Conservation (phyloP, 2,888 invertebrate genomes). For the Synergus itoensis region DNA sequence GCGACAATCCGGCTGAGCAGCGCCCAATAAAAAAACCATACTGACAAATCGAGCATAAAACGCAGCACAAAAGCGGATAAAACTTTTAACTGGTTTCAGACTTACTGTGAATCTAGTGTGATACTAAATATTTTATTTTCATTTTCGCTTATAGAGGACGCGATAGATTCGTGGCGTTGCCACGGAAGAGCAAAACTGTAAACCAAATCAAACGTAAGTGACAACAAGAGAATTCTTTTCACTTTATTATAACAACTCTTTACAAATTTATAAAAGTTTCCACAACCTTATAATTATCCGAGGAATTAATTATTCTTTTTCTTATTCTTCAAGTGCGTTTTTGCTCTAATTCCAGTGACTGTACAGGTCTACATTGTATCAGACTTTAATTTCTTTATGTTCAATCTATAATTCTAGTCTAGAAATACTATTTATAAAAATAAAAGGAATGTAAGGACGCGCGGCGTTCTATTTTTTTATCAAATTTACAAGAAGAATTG, state of each 20-base stretch:
- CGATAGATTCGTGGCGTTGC: conserved; percentile 67
- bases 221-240: background rate
- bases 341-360: conserved; percentile 17
- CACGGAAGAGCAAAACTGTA: conserved; percentile 69
- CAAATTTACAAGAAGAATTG: background rate
- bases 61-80: conserved; percentile 51
- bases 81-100: conserved; percentile 59
- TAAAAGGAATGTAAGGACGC: background rate
- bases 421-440: background rate
- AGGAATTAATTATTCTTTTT: conserved; percentile 1
- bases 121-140: conserved; percentile 71
- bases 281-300: conserved; percentile 1
- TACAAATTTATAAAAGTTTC: background rate
- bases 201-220: conserved; percentile 57
- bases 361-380: background rate
- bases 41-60: conserved; percentile 35
- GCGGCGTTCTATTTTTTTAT: background rate
- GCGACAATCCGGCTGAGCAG: conserved; percentile 20
- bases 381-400: background rate
- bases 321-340: conserved; percentile 17
- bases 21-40: conserved; percentile 27
- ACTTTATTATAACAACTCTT: background rate
- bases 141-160: conserved; percentile 67
- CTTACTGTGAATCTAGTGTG: conserved; percentile 71
- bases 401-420: background rate